These are phyloP conservation scores for Drosophila monieri DNA, from an alignment of 2,888 invertebrate species.

Conservation along the genomic window DNA sequence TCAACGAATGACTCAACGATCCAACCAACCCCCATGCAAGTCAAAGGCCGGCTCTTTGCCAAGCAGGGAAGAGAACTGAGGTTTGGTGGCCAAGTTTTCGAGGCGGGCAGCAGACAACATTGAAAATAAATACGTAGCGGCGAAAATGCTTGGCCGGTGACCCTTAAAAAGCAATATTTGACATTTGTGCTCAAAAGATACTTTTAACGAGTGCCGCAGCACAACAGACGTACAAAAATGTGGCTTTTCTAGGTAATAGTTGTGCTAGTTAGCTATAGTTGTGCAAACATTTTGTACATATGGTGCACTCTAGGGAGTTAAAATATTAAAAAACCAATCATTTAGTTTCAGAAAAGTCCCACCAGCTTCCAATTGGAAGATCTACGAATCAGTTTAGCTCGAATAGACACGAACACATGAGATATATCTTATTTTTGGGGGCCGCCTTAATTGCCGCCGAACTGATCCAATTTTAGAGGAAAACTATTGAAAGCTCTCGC, in stretches of 20 bases:
- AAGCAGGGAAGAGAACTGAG: conserved; percentile 10
- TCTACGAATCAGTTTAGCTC: conserved; percentile 29
- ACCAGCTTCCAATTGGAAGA: background rate
- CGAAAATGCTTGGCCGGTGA: conserved; percentile 62
- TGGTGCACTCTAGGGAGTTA: no score
- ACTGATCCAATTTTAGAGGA: conserved; percentile 63
- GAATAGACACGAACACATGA: conserved; percentile 5
- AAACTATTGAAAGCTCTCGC: conserved; percentile 46
- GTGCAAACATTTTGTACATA: no score
- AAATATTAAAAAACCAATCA: no score
- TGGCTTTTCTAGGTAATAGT: background rate
- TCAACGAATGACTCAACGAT: conserved; percentile 48
- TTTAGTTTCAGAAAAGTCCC: no score
- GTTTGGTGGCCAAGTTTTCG: conserved; percentile 27
- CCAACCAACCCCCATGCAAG: conserved; percentile 32
- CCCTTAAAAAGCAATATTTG: conserved; percentile 80
- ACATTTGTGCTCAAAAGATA: conserved; percentile 78
- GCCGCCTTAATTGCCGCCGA: conserved; percentile 60
- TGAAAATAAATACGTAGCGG: conserved; percentile 52
- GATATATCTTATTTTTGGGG: conserved; percentile 40
- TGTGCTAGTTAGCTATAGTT: no score
- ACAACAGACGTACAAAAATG: conserved; percentile 1
- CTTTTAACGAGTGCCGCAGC: conserved; percentile 45
- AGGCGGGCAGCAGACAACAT: conserved; percentile 49
- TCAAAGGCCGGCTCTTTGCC: conserved; percentile 48